These are phyloP conservation scores for Lasioglossum villosulum DNA, from an alignment of 2,888 invertebrate species.

Conservation along the genomic window DNA sequence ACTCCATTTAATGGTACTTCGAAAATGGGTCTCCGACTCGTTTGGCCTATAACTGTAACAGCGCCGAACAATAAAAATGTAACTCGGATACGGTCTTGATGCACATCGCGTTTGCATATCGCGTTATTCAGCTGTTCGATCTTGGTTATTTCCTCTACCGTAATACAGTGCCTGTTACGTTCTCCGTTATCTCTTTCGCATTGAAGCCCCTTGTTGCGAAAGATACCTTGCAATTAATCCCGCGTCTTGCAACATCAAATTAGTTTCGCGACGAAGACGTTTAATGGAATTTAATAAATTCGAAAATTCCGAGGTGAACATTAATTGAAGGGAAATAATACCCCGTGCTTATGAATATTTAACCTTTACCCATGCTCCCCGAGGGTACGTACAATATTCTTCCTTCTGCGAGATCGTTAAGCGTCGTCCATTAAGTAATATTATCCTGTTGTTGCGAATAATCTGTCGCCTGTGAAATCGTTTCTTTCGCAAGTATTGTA, in stretches of 20 bases:
- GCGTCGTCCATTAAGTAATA: background rate
- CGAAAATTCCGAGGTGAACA: background rate
- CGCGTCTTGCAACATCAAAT: background rate
- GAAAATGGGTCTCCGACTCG: background rate
- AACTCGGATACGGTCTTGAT: background rate
- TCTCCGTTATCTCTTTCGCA: background rate
- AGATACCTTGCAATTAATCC: background rate
- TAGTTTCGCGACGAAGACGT: background rate
- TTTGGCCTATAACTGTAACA: background rate
- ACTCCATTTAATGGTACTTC: background rate
- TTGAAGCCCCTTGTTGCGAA: too few relatives aligned
- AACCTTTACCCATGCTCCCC: too few relatives aligned
- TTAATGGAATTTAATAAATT: background rate
- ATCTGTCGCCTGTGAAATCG: background rate
- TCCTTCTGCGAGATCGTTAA: background rate
- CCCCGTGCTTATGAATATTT: background rate
- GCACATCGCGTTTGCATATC: background rate
- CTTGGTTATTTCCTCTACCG: background rate
- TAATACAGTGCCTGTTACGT: background rate
- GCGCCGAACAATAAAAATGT: background rate
- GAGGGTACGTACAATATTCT: background rate
- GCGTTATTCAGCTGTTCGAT: background rate
- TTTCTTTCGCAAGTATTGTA: too few relatives aligned
- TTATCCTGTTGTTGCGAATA: background rate
- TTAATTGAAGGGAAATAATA: background rate